Conservation (phyloP, 35 echinoderm and acorn worm genomes). For the Anneissia japonica region DNA sequence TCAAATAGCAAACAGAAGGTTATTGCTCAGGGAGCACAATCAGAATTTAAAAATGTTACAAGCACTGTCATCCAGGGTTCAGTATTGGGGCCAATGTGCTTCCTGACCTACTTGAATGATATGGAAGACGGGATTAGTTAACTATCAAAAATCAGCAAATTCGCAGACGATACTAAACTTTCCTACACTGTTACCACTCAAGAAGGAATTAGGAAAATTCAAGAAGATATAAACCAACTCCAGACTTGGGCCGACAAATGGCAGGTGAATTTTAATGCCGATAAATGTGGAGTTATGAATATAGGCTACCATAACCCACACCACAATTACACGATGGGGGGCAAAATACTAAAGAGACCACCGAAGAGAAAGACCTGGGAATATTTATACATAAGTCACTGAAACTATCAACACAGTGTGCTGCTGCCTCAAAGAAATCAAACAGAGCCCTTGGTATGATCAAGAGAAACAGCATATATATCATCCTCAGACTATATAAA, state of each 20-base stretch:
- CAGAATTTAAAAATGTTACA: constrained; percentile 7
- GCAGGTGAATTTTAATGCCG: constrained; percentile 3
- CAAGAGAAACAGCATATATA: not conserved
- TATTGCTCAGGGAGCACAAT: constrained; percentile 10
- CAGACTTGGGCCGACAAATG: not conserved
- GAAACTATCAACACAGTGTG: not conserved
- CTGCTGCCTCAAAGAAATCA: not conserved
- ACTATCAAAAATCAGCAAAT: constrained; percentile 13
- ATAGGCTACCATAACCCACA: not conserved
- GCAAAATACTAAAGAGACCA: not conserved
- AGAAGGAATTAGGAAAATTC: no score
- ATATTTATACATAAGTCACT: not conserved
- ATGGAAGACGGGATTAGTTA: no score
- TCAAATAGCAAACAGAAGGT: constrained; percentile 24
- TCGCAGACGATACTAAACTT: constrained; percentile 48
- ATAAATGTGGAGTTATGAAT: not conserved
- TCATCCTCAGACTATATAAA: not conserved
- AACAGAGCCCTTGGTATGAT: constrained; percentile 4
- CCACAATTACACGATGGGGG: not conserved
- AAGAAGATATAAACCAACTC: no score
- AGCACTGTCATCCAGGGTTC: constrained; percentile 38
- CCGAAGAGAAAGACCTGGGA: not conserved
- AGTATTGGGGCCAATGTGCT: constrained; percentile 19
- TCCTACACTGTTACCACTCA: not conserved
- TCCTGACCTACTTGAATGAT: not conserved